Evolutionary conservation across 1,140 invertebrate genomes (phyloP).

Genomic region (Asobara japonica): DNA sequence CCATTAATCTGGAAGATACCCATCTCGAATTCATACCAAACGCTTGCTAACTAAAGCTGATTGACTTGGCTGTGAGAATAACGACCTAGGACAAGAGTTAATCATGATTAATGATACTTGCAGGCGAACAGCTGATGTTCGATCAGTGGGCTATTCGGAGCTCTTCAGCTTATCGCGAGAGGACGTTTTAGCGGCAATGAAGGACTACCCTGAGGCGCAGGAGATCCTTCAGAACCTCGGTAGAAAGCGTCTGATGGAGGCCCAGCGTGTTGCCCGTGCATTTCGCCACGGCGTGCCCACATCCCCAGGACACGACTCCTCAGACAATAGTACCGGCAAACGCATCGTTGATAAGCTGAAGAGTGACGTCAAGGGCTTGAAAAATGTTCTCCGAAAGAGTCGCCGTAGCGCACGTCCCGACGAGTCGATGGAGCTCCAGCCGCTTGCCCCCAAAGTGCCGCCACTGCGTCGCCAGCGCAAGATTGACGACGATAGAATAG

Average conservation of each 20-base stretch:
- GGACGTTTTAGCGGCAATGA: conserved; percentile 93
- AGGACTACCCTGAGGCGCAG: conserved; percentile 96
- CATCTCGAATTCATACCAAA: too few species aligned
- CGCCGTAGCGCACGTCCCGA: conserved; percentile 67
- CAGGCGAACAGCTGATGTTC: conserved; percentile 94
- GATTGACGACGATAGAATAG: conserved; percentile 57
- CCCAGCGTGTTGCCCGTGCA: conserved; percentile 55
- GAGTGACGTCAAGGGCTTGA: conserved; percentile 83
- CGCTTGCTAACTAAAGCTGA: too few species aligned
- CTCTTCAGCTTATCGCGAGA: conserved; percentile 95
- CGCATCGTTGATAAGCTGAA: conserved; percentile 83
- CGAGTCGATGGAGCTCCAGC: conserved; percentile 64
- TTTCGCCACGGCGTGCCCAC: conserved; percentile 39
- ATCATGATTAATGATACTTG: conserved; percentile 12
- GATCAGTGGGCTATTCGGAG: conserved; percentile 95
- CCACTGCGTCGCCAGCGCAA: conserved; percentile 56
- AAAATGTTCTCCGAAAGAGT: conserved; percentile 74
- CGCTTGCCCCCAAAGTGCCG: conserved; percentile 67
- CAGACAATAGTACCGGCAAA: conserved; percentile 75
- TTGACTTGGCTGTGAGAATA: too few species aligned
- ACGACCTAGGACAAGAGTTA: too few species aligned
- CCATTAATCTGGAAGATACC: too few species aligned
- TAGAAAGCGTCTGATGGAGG: conserved; percentile 88
- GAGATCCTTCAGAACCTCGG: conserved; percentile 90
- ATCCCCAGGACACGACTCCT: conserved; percentile 67